Base-by-base conservation (phyloP, 2,113 vertebrate genomes). In the Sceloporus undulatus region DNA sequence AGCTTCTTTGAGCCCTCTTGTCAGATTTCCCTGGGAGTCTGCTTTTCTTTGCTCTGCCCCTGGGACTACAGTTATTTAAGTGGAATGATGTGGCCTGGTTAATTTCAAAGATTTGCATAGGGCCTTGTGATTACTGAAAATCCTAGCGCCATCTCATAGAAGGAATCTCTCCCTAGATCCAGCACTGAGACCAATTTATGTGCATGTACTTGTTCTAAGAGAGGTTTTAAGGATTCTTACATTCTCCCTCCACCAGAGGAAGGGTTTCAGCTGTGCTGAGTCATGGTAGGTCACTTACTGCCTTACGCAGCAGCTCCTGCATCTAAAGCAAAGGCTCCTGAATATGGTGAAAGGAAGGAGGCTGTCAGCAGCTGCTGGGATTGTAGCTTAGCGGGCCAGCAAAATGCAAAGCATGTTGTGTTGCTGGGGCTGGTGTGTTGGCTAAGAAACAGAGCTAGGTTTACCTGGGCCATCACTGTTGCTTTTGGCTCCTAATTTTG, bases 231-330 rank as follows among this genome's bases (percentile, higher is more conserved):
- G 62, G 29, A 52, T 68, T 79, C 75, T n/a, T 29, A 23, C 54
- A 27, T 34, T 42, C 25, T 79, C 75, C 62, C 27, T 68, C 27
- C 40, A 25, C 62, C 75, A n/a, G 27, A 68, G 76, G 52, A 68
- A 68, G 40, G 56, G 40, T 25, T 66, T 79, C 25, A 79, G 75
- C 62, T 29, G n/a, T 52, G 85, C 85, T 79, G 85, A 86, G 85
- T 86, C 85, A 86, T 34, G 16, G 56, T n/a, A 66, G 74, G 38
- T 85, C 13, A 84, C n/a, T 84, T 62, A 62, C 56, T 85, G 8
- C 21, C 75, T 70, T 79, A 54, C 25, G 38, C 85, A 79, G 62
- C 40, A 65, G 40, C 59, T 86, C 42, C 29, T 79, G 62, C 75
- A 18, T 78, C 54, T 23, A 65, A 86, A 79, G 62, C 62, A 34